Conservation (phyloP, 2,888 invertebrate species). For the Zaprionus obscuricornis region DNA sequence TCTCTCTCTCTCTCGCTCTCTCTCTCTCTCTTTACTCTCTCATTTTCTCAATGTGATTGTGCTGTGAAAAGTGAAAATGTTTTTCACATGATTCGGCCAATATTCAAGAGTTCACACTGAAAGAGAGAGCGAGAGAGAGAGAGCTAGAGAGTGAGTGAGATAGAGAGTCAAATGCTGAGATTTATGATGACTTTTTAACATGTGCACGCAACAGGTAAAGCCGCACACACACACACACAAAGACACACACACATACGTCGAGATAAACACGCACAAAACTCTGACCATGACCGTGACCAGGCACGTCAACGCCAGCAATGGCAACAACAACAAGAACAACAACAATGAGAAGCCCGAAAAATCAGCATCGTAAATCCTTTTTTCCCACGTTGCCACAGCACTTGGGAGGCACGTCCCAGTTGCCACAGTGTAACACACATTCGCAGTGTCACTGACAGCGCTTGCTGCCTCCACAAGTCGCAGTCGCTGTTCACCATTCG, state of each 20-base stretch:
- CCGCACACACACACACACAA: conserved; percentile 22
- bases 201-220: conserved; percentile 71
- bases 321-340: background rate
- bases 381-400: conserved; percentile 66
- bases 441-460: no score
- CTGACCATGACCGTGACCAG: conserved; percentile 54
- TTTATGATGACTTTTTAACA: conserved; percentile 77
- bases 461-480: no score
- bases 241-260: conserved; percentile 12
- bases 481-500: conserved; percentile 2
- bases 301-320: conserved; percentile 54
- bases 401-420: conserved; percentile 47
- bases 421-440: conserved; percentile 12
- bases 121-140: no score
- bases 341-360: no score
- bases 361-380: conserved; percentile 69
- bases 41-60: no score
- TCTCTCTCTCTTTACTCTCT: no score
- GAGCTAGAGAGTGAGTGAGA: no score
- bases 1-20: background rate
- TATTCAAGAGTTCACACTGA: conserved; percentile 2
- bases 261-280: conserved; percentile 9
- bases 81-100: conserved; percentile 8
- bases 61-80: conserved; percentile 64
- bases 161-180: no score